phyloP scores from a whole-genome alignment of 2,888 invertebrate species.

The Caenorhabditis zanzibari region DNA sequence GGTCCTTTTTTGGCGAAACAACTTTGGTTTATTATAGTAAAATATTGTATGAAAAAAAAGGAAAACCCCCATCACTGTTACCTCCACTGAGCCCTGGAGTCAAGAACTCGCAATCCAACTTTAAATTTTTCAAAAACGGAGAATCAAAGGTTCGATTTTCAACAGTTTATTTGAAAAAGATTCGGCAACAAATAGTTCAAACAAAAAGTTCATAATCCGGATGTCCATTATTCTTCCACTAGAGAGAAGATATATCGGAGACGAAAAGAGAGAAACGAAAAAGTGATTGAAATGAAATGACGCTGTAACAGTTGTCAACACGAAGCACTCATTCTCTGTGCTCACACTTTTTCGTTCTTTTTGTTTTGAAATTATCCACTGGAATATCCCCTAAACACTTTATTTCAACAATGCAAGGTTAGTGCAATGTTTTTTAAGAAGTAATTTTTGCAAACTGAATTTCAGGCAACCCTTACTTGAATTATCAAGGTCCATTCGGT shows the following conservation, averaged over 20 bases:
- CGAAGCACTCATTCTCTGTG: slow-evolving; percentile 34
- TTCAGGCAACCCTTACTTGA: slow-evolving; percentile 40
- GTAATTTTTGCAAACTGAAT: not conserved
- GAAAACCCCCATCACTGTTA: too few species aligned
- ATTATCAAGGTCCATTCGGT: slow-evolving; percentile 39
- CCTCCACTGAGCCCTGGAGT: too few species aligned
- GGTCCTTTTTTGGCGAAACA: too few species aligned
- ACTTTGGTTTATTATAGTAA: too few species aligned
- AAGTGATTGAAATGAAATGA: slow-evolving; percentile 46
- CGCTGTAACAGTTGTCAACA: slow-evolving; percentile 42
- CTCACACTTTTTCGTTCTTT: slow-evolving; percentile 33
- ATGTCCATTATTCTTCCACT: slow-evolving; percentile 18
- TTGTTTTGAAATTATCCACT: slow-evolving; percentile 13
- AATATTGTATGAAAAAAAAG: too few species aligned
- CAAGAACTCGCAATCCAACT: too few species aligned
- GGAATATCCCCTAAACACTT: not conserved
- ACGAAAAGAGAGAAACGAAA: slow-evolving; percentile 20
- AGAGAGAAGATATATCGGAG: slow-evolving; percentile 15
- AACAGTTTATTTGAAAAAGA: too few species aligned
- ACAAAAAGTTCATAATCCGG: not conserved
- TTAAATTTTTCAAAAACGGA: too few species aligned
- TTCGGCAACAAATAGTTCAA: too few species aligned
- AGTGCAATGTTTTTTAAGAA: not conserved
- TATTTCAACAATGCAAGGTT: slow-evolving; percentile 11
- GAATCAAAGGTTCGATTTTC: too few species aligned